These are phyloP conservation scores for Lepidurus arcticus DNA, from an alignment of 1,140 invertebrate genomes.

Conservation along the genomic window DNA sequence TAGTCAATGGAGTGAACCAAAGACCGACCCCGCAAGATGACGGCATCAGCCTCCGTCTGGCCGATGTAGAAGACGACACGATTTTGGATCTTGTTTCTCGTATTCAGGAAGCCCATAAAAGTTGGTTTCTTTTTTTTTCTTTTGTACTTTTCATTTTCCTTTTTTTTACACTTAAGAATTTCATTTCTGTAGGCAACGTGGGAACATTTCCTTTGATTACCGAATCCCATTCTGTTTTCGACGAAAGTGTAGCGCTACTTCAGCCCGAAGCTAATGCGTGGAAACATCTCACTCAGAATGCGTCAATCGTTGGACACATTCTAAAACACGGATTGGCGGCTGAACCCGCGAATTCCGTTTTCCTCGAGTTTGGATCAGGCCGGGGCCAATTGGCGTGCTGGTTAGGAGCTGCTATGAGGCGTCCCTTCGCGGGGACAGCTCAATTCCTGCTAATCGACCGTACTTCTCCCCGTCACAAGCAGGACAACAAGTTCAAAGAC, in stretches of 20 bases:
- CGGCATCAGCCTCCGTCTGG: conserved; percentile 21
- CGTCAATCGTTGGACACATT: conserved; percentile 60
- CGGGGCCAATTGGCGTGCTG: conserved; percentile 54
- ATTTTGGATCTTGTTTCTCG: conserved; percentile 24
- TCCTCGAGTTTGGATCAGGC: conserved; percentile 79
- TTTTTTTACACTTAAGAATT: not conserved
- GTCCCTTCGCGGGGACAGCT: conserved; percentile 45
- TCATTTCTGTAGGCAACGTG: conserved; percentile 27
- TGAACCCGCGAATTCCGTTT: conserved; percentile 55
- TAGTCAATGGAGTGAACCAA: conserved; percentile 57
- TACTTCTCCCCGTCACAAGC: conserved; percentile 70
- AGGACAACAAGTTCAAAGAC: conserved; percentile 62
- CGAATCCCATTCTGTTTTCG: conserved; percentile 40
- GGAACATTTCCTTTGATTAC: conserved; percentile 19
- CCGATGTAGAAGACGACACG: conserved; percentile 22
- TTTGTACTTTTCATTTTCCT: not conserved
- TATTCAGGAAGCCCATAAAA: conserved; percentile 24
- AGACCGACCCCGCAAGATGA: conserved; percentile 39
- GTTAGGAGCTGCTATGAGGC: conserved; percentile 22
- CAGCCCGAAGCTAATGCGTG: conserved; percentile 56
- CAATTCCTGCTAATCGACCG: conserved; percentile 67
- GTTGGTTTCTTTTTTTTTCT: not conserved
- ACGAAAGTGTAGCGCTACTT: conserved; percentile 54
- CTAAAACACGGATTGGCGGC: conserved; percentile 47
- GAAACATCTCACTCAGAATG: conserved; percentile 65